These are phyloP conservation scores for Galerucella nymphaeae DNA, from an alignment of 2,888 invertebrate species.

Conservation along the genomic window DNA sequence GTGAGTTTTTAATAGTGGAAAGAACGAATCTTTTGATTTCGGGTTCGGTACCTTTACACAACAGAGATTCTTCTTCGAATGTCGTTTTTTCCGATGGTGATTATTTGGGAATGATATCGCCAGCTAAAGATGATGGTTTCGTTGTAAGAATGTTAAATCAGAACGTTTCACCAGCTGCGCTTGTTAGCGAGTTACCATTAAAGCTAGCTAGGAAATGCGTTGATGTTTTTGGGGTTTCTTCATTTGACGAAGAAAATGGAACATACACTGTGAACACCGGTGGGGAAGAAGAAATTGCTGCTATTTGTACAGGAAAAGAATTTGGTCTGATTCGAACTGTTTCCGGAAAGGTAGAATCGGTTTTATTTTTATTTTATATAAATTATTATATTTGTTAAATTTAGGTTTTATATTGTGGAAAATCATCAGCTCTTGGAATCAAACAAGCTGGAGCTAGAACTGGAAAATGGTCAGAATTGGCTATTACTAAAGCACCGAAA, in stretches of 20 bases:
- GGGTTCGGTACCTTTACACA: slow-evolving; percentile 63
- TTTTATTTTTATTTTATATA: slow-evolving; percentile 19
- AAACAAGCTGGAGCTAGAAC: slow-evolving; percentile 71
- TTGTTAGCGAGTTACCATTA: slow-evolving; percentile 75
- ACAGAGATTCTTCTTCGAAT: slow-evolving; percentile 66
- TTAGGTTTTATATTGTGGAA: slow-evolving; percentile 87
- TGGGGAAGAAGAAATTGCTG: slow-evolving; percentile 80
- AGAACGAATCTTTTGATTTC: slow-evolving; percentile 68
- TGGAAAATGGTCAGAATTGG: slow-evolving; percentile 73
- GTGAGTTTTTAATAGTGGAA: slow-evolving; percentile 69
- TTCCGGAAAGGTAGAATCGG: slow-evolving; percentile 79
- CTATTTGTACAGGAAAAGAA: slow-evolving; percentile 88
- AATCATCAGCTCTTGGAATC: slow-evolving; percentile 86
- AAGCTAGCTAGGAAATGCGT: slow-evolving; percentile 84
- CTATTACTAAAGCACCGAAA: slow-evolving; percentile 77
- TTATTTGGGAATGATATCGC: slow-evolving; percentile 80
- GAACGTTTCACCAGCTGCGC: slow-evolving; percentile 68
- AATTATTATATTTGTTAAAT: slow-evolving; percentile 35
- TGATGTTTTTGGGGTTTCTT: slow-evolving; percentile 78
- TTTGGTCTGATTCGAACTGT: slow-evolving; percentile 86
- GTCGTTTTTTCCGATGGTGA: slow-evolving; percentile 83
- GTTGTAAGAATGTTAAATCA: slow-evolving; percentile 80
- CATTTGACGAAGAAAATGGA: slow-evolving; percentile 75
- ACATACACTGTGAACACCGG: slow-evolving; percentile 59
- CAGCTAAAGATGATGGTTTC: slow-evolving; percentile 85